Base-by-base conservation (phyloP, 2,888 invertebrate genomes). In the Crioceris asparagi region DNA sequence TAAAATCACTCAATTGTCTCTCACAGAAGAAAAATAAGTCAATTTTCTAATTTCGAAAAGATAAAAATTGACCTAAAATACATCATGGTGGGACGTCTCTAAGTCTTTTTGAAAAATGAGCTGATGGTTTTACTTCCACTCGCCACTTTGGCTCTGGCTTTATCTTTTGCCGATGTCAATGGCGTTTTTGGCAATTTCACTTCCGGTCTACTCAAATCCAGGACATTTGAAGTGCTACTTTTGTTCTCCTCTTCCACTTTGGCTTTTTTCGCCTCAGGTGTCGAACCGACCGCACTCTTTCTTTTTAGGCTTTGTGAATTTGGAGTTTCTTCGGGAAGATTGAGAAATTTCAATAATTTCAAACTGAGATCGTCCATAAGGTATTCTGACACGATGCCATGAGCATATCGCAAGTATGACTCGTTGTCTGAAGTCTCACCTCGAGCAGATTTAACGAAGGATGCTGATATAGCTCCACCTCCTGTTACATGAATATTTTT, bases 361-460 rank as follows among this genome's bases (percentile, higher is more conserved):
- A 71, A 71, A 36, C 74, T 70, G 35, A 87, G 60, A 46, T 80
- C 78, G 29, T 78, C 74, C 53, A 77, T 71, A 18, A 88, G 66
- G 60, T 88, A 88, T 52, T 84, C 83, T 0, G 83, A 81, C 30
- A 88, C 69, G 43, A 87, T 77, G 8, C 85, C 86, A 59, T 78
- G 77, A 1, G 86, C 83, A 68, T 82, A 83, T 54, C 74, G 74
- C 29, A 80, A 55, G 56, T 77, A 81, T 32, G 71, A 67, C 50
- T 72, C 70, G 54, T 73, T 71, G 45, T 75, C 66, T 43, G 64
- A 62, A 30, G 69, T 61, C 54, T 74, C 76, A 38, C 65, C 67
- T 46, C 74, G 52, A 8, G 54, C 45, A 10, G 59, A 50, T 51
- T 79, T 74, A 12, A 83, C 71, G 64, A 79, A 88, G 48, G 83